Conservation (phyloP, 2,888 invertebrate genomes). For the Tenthredo mesomela region DNA sequence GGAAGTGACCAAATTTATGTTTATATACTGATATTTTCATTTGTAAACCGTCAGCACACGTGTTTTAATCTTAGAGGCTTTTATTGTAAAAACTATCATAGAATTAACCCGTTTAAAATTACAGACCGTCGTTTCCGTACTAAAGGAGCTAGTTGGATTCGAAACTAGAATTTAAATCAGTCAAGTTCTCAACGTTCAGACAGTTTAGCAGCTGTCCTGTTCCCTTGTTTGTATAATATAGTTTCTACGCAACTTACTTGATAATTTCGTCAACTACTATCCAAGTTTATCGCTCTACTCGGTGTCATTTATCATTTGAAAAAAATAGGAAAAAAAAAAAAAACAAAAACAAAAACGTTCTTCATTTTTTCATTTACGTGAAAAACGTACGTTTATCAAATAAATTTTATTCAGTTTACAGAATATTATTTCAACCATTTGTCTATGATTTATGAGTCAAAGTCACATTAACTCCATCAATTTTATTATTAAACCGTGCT, state of each 20-base stretch:
- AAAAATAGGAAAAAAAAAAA: not conserved
- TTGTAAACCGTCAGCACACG: not conserved
- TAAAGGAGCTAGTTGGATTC: slow-evolving; percentile 14
- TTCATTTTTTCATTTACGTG: not conserved
- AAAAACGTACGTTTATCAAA: not conserved
- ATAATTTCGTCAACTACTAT: slow-evolving; percentile 18
- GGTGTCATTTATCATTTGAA: not conserved
- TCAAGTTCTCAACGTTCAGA: slow-evolving; percentile 26
- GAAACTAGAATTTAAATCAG: slow-evolving; percentile 39
- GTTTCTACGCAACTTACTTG: slow-evolving; percentile 25
- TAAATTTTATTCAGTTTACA: not conserved
- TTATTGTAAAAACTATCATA: slow-evolving; percentile 27
- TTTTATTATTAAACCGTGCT: not conserved
- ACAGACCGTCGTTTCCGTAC: slow-evolving; percentile 25
- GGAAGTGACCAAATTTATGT: slow-evolving; percentile 4
- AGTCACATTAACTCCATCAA: not conserved
- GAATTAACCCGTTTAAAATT: slow-evolving; percentile 35
- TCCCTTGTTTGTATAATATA: slow-evolving; percentile 8
- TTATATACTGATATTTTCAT: not conserved
- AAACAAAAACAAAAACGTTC: not conserved
- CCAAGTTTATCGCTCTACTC: not conserved
- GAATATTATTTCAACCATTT: not conserved
- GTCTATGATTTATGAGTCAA: not conserved
- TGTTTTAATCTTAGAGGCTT: not conserved
- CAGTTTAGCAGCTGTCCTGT: slow-evolving; percentile 6